Percentiles rank a stretch among this genome's conserved stretches.
These are phyloP conservation scores for Sialis lutaria DNA, from an alignment of 2,888 invertebrate genomes.

Conservation along the genomic window DNA sequence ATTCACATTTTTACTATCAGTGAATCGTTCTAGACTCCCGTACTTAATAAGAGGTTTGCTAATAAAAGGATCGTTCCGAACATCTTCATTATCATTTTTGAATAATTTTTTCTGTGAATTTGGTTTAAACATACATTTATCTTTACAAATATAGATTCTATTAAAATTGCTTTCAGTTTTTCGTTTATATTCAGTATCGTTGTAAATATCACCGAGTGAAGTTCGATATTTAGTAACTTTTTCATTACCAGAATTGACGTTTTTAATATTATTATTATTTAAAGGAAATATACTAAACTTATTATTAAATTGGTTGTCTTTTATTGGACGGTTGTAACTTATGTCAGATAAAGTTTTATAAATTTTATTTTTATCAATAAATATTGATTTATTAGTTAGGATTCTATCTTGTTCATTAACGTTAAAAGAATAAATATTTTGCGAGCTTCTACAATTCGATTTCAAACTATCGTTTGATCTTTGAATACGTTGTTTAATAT, in stretches of 20 bases:
- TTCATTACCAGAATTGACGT: too few relatives aligned
- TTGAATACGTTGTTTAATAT: not conserved
- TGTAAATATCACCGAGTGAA: too few relatives aligned
- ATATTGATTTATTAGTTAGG: too few relatives aligned
- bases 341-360: too few relatives aligned
- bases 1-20: conserved; percentile 7
- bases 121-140: too few relatives aligned
- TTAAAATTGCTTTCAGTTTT: too few relatives aligned
- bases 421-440: not conserved
- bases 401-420: not conserved
- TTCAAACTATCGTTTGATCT: not conserved
- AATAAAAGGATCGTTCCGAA: conserved; percentile 1
- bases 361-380: too few relatives aligned
- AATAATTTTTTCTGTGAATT: too few relatives aligned
- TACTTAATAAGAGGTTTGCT: conserved; percentile 26
- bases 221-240: too few relatives aligned
- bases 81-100: not conserved
- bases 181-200: too few relatives aligned
- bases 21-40: conserved; percentile 24
- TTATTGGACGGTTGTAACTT: too few relatives aligned
- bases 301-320: not conserved
- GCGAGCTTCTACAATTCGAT: not conserved
- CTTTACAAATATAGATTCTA: too few relatives aligned
- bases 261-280: not conserved
- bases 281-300: not conserved